phyloP scores from a whole-genome alignment of 2,888 invertebrate genomes.

The Drosophila flavopinicola region DNA sequence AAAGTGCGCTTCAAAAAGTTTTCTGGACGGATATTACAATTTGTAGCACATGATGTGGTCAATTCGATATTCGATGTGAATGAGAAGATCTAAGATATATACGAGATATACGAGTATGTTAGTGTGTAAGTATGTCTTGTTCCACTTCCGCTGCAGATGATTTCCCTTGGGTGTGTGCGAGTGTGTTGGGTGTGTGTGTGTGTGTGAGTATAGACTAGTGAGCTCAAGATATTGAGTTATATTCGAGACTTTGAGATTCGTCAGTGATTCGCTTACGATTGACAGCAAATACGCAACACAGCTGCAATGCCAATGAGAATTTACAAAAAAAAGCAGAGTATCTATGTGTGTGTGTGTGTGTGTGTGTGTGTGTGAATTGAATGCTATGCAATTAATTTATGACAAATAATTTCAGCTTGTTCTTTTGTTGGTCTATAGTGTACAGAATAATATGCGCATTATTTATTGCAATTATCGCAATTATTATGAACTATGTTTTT shows the following conservation, averaged over 20 bases:
- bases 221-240: neutral
- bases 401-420: slow-evolving; percentile 9
- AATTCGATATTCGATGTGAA: slow-evolving; percentile 46
- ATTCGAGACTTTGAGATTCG: slow-evolving; percentile 1
- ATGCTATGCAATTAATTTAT: slow-evolving; percentile 17
- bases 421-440: slow-evolving; percentile 32
- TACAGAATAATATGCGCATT: slow-evolving; percentile 18
- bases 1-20: slow-evolving; percentile 74
- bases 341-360: neutral
- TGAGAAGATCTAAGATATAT: slow-evolving; percentile 14
- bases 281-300: slow-evolving; percentile 11
- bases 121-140: neutral
- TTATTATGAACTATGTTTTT: slow-evolving; percentile 26
- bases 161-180: no score
- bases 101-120: neutral
- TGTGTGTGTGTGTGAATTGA: slow-evolving; percentile 24
- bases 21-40: slow-evolving; percentile 78
- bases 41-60: slow-evolving; percentile 68
- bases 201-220: neutral
- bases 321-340: neutral
- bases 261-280: slow-evolving; percentile 5
- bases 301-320: slow-evolving; percentile 43
- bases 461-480: slow-evolving; percentile 18
- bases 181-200: neutral
- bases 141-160: slow-evolving; percentile 4